Evolutionary conservation across 2,113 vertebrate genomes (phyloP).

Genomic region (Desmodus rotundus): DNA sequence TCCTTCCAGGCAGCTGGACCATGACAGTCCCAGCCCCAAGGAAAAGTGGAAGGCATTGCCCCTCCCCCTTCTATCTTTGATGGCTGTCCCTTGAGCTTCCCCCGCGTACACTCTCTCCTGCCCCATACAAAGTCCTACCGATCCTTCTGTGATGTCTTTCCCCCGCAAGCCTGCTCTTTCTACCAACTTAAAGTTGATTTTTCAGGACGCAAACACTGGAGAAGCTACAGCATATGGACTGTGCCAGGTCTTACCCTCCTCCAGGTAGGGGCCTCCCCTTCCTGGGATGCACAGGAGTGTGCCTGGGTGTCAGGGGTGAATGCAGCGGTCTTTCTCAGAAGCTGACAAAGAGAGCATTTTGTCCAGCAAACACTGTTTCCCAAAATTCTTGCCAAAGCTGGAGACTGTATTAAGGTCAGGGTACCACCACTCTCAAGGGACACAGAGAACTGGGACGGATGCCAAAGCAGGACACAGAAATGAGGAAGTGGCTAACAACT

Average conservation of each 20-base stretch:
- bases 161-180: not conserved
- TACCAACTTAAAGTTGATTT: not conserved
- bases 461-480: conserved; percentile 34
- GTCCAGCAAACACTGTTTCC: conserved; percentile 23
- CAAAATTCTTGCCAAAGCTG: conserved; percentile 2
- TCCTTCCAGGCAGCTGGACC: not conserved
- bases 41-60: not conserved
- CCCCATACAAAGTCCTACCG: not conserved
- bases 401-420: conserved; percentile 30
- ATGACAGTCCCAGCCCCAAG: not conserved
- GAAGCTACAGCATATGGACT: not conserved
- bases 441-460: conserved; percentile 17
- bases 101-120: not conserved
- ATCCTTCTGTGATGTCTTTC: not conserved
- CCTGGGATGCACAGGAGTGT: not conserved
- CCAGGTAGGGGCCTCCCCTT: not conserved
- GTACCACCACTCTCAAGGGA: conserved; percentile 28
- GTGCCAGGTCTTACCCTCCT: not conserved
- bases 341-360: conserved; percentile 22
- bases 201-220: not conserved
- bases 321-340: not conserved
- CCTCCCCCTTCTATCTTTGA: not conserved
- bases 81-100: not conserved
- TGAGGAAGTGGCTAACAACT: conserved; percentile 42
- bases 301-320: not conserved